Base-by-base conservation (phyloP, 2,113 vertebrate species). In the Sciurus niger region DNA sequence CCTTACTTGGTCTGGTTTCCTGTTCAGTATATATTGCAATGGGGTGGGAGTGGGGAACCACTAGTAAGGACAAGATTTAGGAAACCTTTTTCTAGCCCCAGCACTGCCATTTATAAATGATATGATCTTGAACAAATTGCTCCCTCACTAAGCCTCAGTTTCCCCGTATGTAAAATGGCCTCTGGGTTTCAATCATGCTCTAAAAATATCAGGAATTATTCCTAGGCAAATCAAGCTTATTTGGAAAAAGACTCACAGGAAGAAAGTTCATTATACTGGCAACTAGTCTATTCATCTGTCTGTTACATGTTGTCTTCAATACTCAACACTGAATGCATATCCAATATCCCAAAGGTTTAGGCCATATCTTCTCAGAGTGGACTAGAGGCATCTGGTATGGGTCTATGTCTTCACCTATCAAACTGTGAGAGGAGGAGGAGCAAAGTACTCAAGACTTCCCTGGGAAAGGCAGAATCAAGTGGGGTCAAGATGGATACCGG, bases 71-170 rank as follows among this genome's bases (percentile, higher is more conserved):
- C 6, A 90, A 67, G 63, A 90, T 82, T 60, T 68, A 90, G 78
- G 65, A 92, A 58, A 67, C 34, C 37, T 20, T 48, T 80, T 84
- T 80, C 84, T 91, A 93, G 84, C 32, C 43, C 28, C 63, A 67
- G 74, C 8, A 89, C 37, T 32, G n/a, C 34, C 89, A 87, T 63
- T 63, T 79, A 89, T 32, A 86, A 90, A 65, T 30, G 72, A 11
- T 37, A 84, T 88, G 58, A 89, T 46, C 30, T 65, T 65, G 22
- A 86, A 76, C 85, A 97, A 96, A 94, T 1, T 60, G 70, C 25
- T 79, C 48, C 85, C 67, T 83, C 22, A 17, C 55, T 84, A 34
- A 95, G 90, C 84, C 94, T 95, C 96, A 96, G 76, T 97, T 97
- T 95, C 67, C 72, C 25, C 40, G 84, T 90, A 58, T 84, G 34